Percentiles rank a stretch among this genome's conserved stretches.
phyloP scores from a whole-genome alignment of 92 coral and sea anemone genomes.

The Epizoanthus ramosus region DNA sequence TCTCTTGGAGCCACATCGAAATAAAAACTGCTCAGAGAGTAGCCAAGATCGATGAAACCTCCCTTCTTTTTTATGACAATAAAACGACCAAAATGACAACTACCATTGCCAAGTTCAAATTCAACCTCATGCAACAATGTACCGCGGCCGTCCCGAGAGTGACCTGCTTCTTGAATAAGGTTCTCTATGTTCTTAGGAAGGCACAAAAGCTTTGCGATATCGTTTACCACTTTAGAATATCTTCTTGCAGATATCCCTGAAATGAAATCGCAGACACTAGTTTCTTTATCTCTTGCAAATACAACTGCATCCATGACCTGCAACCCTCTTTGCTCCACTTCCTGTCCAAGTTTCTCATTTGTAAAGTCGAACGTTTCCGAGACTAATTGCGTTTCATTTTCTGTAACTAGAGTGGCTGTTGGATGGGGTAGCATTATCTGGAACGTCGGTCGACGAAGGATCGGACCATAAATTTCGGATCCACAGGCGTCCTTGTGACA shows the following conservation, averaged over 20 bases:
- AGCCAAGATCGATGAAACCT: conserved; percentile 20
- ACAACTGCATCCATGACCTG: background rate
- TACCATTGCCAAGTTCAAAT: background rate
- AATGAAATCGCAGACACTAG: too few relatives aligned
- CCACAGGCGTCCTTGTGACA: background rate
- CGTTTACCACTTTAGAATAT: background rate
- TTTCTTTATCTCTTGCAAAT: background rate
- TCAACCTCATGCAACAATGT: background rate
- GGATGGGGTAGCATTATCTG: background rate
- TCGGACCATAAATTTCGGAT: background rate
- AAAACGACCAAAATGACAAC: background rate
- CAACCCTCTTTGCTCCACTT: background rate
- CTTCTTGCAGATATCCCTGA: background rate
- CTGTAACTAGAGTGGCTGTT: background rate
- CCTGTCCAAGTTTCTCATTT: background rate
- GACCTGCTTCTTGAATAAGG: background rate
- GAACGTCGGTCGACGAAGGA: background rate
- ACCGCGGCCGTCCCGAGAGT: background rate
- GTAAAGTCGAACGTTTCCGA: background rate
- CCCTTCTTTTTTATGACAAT: background rate
- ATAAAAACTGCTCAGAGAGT: conserved; percentile 1
- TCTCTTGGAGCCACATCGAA: background rate
- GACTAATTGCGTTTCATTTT: background rate
- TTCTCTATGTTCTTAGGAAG: background rate
- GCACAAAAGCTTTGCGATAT: background rate